Base-by-base conservation (phyloP, 2,797 vertebrate genomes). In the Chelidonichthys spinosus region DNA sequence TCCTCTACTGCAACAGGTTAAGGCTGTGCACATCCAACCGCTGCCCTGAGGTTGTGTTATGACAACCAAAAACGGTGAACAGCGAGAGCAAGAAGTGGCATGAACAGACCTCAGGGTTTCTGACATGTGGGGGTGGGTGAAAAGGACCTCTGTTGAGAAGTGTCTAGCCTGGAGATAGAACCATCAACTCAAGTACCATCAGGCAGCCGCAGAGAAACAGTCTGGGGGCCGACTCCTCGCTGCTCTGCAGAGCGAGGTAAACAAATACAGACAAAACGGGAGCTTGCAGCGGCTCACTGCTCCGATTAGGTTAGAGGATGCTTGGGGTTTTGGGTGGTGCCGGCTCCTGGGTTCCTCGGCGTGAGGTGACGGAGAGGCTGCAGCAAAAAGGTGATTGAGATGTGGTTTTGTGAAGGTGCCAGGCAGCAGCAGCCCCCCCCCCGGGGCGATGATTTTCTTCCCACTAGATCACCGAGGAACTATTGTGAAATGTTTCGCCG, bases 21-120 rank as follows among this genome's bases (percentile, higher is more conserved):
- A 82, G 89, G 75, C 84, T 59, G 68, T 67, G 74, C 85, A 84
- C 85, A 87, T 91, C 88, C 82, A 85, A 72, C 61, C 67, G 13
- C 74, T 91, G 86, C 74, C 93, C 90, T 11, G 65, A 60, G 92
- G 92, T 87, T 72, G 85, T 95, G 89, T 95, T 94, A 92, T 95
- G 93, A 95, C 93, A 95, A 92, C 88, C 55, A 42, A 92, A 92
- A 91, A 93, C 56, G 85, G 85, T 89, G 88, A 91, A 83, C 79
- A 85, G 90, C 77, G 17, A 86, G 89, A 92, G 93, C 93, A 95
- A 94, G 94, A 95, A 93, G 92, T 92, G 89, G 94, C 94, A 94
- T 93, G 95, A 95, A 94, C 83, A 85, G 82, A 87, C 87, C 86
- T 88, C 78, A 83, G 76, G 83, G 81, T 89, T 85, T 85, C 85